phyloP scores from a whole-genome alignment of 1,140 invertebrate genomes.

The Episyrphus balteatus region DNA sequence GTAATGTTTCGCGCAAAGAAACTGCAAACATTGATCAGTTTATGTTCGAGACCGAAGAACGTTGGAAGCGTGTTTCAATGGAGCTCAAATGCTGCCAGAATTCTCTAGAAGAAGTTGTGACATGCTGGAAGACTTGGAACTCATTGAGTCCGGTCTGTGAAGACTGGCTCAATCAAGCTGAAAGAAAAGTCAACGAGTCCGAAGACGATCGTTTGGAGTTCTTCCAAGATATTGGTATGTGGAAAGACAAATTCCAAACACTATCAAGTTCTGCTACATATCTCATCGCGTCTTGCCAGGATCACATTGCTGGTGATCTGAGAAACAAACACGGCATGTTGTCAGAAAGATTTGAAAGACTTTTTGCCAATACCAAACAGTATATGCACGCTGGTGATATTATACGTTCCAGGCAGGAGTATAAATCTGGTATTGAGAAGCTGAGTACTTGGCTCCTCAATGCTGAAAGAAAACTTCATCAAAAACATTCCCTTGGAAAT shows the following conservation, averaged over 20 bases:
- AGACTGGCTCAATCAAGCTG: slow-evolving; percentile 68
- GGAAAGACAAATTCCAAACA: slow-evolving; percentile 77
- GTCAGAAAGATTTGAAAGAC: slow-evolving; percentile 64
- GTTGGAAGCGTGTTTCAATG: slow-evolving; percentile 82
- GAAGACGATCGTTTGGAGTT: slow-evolving; percentile 83
- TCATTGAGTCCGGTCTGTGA: slow-evolving; percentile 60
- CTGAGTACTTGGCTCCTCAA: slow-evolving; percentile 69
- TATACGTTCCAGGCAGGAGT: slow-evolving; percentile 67
- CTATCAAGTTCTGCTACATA: slow-evolving; percentile 79
- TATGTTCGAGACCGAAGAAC: slow-evolving; percentile 71
- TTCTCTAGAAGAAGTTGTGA: slow-evolving; percentile 77
- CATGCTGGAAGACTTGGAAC: slow-evolving; percentile 79
- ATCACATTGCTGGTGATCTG: slow-evolving; percentile 63
- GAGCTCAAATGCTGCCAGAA: slow-evolving; percentile 81
- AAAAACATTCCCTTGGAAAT: slow-evolving; percentile 54
- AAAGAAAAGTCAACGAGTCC: slow-evolving; percentile 58
- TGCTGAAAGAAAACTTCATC: slow-evolving; percentile 56
- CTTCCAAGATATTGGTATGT: slow-evolving; percentile 78
- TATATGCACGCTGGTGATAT: slow-evolving; percentile 84
- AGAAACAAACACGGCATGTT: slow-evolving; percentile 62
- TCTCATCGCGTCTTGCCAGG: slow-evolving; percentile 74
- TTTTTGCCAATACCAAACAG: slow-evolving; percentile 68
- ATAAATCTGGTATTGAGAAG: slow-evolving; percentile 60
- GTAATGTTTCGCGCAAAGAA: slow-evolving; percentile 68
- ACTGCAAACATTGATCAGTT: slow-evolving; percentile 68